These are phyloP conservation scores for Tyrannus savana DNA, from an alignment of 2,113 vertebrate genomes.

Conservation along the genomic window DNA sequence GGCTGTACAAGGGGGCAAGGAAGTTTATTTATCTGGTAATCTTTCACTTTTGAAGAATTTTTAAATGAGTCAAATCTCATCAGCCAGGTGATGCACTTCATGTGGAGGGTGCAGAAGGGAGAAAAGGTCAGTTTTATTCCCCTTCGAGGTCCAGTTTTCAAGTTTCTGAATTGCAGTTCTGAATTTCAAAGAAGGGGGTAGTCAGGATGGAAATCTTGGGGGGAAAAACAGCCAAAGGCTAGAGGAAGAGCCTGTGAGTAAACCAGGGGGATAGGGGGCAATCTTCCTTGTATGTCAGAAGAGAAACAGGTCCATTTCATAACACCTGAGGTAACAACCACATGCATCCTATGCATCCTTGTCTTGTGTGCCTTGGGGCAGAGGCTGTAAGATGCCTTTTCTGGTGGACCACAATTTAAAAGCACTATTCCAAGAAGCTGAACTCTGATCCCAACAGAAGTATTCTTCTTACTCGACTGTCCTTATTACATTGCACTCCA, in stretches of 20 bases:
- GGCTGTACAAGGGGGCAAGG: not conserved
- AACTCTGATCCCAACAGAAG: conserved; percentile 4
- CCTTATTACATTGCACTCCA: conserved; percentile 9
- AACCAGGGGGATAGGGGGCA: not conserved
- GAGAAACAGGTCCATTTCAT: not conserved
- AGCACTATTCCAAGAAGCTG: not conserved
- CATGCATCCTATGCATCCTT: fast-evolving
- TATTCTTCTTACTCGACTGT: not conserved
- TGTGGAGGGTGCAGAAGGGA: not conserved
- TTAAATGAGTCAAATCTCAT: not conserved
- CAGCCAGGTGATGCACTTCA: not conserved
- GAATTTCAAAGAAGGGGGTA: not conserved
- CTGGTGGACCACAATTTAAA: not conserved
- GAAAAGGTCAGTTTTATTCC: not conserved
- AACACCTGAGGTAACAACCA: not conserved
- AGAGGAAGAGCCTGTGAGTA: not conserved
- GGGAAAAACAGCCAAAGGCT: not conserved
- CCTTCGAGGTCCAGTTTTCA: not conserved
- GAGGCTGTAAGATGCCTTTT: not conserved
- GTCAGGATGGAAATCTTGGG: not conserved
- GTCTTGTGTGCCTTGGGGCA: not conserved
- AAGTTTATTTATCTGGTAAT: not conserved
- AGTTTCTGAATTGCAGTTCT: not conserved
- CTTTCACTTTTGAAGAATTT: not conserved
- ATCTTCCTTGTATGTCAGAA: not conserved